Percentiles rank a stretch among this genome's conserved stretches.
These are phyloP conservation scores for Cheirogaleus medius DNA, from an alignment of 2,113 vertebrate species.

Conservation along the genomic window DNA sequence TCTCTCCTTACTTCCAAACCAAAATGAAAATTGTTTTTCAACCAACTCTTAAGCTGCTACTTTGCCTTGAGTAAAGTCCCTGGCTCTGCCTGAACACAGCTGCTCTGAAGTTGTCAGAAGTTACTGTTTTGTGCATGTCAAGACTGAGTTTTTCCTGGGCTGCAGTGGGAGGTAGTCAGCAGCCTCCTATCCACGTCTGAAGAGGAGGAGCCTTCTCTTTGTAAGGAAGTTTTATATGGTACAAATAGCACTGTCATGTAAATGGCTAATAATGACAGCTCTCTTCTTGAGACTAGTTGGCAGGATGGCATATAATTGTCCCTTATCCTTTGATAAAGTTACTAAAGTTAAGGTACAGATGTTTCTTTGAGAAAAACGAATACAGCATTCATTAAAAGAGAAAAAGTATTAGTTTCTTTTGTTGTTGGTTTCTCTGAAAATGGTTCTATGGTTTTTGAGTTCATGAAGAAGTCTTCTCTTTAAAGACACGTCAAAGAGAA, in stretches of 20 bases:
- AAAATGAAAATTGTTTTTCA: slow-evolving; percentile 56
- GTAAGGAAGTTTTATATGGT: slow-evolving; percentile 63
- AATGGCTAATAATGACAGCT: slow-evolving; percentile 44
- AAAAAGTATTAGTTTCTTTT: slow-evolving; percentile 44
- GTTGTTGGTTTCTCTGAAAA: slow-evolving; percentile 45
- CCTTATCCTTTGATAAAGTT: slow-evolving; percentile 41
- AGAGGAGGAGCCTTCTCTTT: slow-evolving; percentile 61
- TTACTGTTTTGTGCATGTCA: slow-evolving; percentile 63
- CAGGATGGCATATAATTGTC: background rate
- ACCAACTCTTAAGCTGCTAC: slow-evolving; percentile 7
- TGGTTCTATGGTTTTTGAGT: background rate
- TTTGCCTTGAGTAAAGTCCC: slow-evolving; percentile 54
- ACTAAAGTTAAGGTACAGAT: slow-evolving; percentile 31
- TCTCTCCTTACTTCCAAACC: background rate
- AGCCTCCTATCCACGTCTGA: slow-evolving; percentile 45
- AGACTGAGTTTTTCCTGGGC: slow-evolving; percentile 57
- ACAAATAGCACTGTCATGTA: slow-evolving; percentile 33
- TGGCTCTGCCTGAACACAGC: slow-evolving; percentile 59
- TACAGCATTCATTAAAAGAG: slow-evolving; percentile 32
- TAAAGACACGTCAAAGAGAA: slow-evolving; percentile 31
- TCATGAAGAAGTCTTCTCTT: slow-evolving; percentile 7
- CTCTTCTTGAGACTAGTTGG: slow-evolving; percentile 44
- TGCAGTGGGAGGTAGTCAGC: slow-evolving; percentile 35
- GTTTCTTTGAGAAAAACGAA: slow-evolving; percentile 61
- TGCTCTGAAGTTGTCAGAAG: slow-evolving; percentile 61